Conservation (phyloP, 1,140 invertebrate genomes). For the Brachionus angularis region DNA sequence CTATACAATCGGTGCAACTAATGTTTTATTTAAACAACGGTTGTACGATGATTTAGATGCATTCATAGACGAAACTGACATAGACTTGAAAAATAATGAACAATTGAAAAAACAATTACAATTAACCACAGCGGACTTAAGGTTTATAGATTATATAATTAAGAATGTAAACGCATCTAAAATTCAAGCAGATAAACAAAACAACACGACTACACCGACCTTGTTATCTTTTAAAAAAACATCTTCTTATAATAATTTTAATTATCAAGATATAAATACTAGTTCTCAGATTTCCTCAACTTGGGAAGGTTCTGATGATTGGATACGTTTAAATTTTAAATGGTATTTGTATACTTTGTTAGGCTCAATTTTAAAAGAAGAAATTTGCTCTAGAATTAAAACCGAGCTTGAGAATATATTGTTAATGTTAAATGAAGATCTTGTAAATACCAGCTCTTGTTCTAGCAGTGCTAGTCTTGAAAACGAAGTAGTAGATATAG, state of each 20-base stretch:
- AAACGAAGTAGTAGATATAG: conserved; percentile 30
- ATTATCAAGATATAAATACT: conserved; percentile 17
- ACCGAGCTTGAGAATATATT: conserved; percentile 30
- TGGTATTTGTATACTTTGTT: conserved; percentile 82
- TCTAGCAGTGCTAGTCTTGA: conserved; percentile 33
- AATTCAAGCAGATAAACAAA: conserved; percentile 47
- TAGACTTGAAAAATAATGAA: conserved; percentile 80
- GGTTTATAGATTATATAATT: conserved; percentile 88
- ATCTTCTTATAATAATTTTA: not conserved
- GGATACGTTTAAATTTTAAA: conserved; percentile 89
- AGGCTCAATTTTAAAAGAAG: conserved; percentile 49
- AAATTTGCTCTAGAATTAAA: not conserved
- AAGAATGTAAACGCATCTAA: conserved; percentile 74
- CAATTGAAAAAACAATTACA: conserved; percentile 71
- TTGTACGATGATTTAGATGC: conserved; percentile 37
- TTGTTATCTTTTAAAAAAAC: conserved; percentile 40
- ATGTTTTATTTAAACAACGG: conserved; percentile 92
- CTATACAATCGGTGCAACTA: conserved; percentile 91
- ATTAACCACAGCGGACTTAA: conserved; percentile 85
- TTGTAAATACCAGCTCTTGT: conserved; percentile 32
- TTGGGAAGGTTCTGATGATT: conserved; percentile 87
- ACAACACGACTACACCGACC: not conserved
- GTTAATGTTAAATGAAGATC: not conserved
- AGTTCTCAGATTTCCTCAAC: conserved; percentile 53
- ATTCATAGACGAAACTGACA: conserved; percentile 69